These are phyloP conservation scores for Daphoenositta chrysoptera DNA, from an alignment of 2,113 vertebrate species.

Conservation along the genomic window DNA sequence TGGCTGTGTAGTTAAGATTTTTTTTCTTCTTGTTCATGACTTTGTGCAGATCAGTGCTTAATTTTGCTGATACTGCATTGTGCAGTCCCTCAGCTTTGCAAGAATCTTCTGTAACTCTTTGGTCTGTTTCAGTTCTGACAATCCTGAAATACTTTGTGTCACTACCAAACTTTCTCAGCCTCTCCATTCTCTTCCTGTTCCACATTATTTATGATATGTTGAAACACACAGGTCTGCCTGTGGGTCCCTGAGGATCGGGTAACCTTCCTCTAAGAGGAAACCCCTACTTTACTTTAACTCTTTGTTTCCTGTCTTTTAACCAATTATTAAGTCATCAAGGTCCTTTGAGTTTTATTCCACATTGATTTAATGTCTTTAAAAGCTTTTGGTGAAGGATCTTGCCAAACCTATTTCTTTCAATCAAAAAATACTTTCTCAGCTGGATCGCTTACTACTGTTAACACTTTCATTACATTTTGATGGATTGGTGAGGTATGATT, in stretches of 20 bases:
- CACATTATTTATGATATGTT: not conserved
- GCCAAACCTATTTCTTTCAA: not conserved
- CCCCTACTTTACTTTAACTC: not conserved
- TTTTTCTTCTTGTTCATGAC: not conserved
- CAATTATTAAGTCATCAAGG: not conserved
- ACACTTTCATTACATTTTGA: not conserved
- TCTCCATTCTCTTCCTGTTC: not conserved
- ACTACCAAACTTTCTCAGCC: not conserved
- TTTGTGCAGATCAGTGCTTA: not conserved
- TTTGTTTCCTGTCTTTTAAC: not conserved
- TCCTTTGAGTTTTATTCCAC: not conserved
- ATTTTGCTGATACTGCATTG: not conserved
- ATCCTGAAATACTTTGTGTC: not conserved
- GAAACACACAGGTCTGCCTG: not conserved
- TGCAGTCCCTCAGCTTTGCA: not conserved
- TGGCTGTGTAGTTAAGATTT: not conserved
- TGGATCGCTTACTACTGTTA: not conserved
- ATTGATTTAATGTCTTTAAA: not conserved
- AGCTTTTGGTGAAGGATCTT: not conserved
- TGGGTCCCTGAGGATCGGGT: not conserved
- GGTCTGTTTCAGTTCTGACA: not conserved
- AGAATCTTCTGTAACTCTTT: not conserved
- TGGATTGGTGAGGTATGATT: not conserved
- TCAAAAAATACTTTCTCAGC: not conserved
- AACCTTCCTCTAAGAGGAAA: constrained; percentile 4